phyloP scores from a whole-genome alignment of 2,888 invertebrate genomes.

The Brachycybe producta region DNA sequence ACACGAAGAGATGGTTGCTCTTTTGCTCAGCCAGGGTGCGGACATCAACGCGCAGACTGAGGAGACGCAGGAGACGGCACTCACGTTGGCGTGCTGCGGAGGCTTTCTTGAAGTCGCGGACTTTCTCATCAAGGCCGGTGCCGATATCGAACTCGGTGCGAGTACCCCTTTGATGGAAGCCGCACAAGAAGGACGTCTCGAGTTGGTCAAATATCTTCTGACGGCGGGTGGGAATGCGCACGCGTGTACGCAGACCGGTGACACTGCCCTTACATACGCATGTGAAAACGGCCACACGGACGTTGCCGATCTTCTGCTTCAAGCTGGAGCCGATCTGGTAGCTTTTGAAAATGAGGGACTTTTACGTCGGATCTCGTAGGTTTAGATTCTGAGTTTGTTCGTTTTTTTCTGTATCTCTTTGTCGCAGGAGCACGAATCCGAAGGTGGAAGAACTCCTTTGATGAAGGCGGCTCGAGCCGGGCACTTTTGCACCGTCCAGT shows the following conservation, averaged over 20 bases:
- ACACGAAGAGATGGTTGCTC: slow-evolving; percentile 94
- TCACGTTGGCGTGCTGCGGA: slow-evolving; percentile 86
- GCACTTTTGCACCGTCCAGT: slow-evolving; percentile 89
- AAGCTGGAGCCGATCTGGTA: slow-evolving; percentile 75
- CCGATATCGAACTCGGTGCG: slow-evolving; percentile 84
- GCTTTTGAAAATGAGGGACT: slow-evolving; percentile 24
- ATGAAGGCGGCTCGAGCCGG: slow-evolving; percentile 98
- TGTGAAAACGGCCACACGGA: slow-evolving; percentile 98
- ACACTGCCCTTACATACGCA: slow-evolving; percentile 92
- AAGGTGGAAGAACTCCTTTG: slow-evolving; percentile 90
- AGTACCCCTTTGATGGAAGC: slow-evolving; percentile 98
- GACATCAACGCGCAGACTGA: slow-evolving; percentile 97
- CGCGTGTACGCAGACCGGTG: slow-evolving; percentile 86
- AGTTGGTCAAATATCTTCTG: slow-evolving; percentile 74
- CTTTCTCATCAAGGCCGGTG: slow-evolving; percentile 86
- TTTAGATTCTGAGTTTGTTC: background rate
- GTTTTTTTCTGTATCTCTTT: slow-evolving; percentile 16
- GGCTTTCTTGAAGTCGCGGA: slow-evolving; percentile 92
- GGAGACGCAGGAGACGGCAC: slow-evolving; percentile 93
- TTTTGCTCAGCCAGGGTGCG: slow-evolving; percentile 82
- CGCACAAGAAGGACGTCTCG: slow-evolving; percentile 91
- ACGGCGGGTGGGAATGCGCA: slow-evolving; percentile 65
- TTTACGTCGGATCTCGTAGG: background rate
- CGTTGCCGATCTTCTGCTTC: slow-evolving; percentile 81
- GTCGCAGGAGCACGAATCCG: slow-evolving; percentile 82